phyloP scores from a whole-genome alignment of 2,113 vertebrate genomes.

The Eurystomus gularis region DNA sequence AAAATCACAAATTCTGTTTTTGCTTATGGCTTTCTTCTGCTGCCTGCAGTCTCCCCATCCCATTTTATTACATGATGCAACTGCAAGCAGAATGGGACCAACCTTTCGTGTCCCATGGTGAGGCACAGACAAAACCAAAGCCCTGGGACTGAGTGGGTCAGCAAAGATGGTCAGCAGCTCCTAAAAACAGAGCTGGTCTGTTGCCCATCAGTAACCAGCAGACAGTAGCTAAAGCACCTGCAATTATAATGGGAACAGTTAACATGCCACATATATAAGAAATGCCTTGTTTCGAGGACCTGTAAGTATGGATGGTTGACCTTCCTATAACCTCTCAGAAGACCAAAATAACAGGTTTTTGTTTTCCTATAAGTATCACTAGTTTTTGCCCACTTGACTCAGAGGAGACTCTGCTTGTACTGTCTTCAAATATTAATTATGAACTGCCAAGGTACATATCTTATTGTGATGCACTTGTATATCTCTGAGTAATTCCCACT shows the following conservation, averaged over 20 bases:
- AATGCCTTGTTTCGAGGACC: not conserved
- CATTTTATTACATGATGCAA: not conserved
- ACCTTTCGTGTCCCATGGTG: not conserved
- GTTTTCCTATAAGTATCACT: not conserved
- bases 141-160: not conserved
- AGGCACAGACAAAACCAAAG: not conserved
- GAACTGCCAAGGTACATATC: slow-evolving; percentile 38
- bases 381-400: not conserved
- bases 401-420: not conserved
- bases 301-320: not conserved
- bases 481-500: slow-evolving; percentile 32
- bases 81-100: not conserved
- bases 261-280: not conserved
- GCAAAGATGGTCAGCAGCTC: not conserved
- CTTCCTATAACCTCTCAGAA: not conserved
- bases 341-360: not conserved
- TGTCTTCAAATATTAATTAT: slow-evolving; percentile 41
- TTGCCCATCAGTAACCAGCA: not conserved
- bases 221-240: not conserved
- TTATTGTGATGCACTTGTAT: slow-evolving; percentile 27
- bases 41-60: not conserved
- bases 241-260: not conserved
- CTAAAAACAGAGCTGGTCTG: not conserved
- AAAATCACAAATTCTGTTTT: not conserved
- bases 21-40: not conserved